These are phyloP conservation scores for Jaculus jaculus DNA, from an alignment of 2,113 vertebrate species.

Conservation along the genomic window DNA sequence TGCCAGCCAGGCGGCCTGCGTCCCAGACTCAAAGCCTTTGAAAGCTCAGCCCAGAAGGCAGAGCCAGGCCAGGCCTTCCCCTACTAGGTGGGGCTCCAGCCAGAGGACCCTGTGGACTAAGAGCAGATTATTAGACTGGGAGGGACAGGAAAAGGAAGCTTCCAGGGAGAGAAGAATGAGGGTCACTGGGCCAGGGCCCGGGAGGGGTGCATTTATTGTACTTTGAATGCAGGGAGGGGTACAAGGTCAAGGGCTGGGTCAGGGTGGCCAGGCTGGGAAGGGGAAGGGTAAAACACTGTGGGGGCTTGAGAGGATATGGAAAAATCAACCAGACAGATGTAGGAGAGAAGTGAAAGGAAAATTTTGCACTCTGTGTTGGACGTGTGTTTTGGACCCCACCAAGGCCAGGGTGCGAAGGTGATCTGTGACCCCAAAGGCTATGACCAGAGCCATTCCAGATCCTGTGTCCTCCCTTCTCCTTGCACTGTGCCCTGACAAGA, in stretches of 20 bases:
- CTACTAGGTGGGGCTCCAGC: constrained; percentile 36
- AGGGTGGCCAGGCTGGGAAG: constrained; percentile 30
- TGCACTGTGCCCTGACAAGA: neutral
- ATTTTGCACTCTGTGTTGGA: neutral
- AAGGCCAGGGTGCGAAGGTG: neutral
- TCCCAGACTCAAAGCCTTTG: neutral
- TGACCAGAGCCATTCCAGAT: neutral
- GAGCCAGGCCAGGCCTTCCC: neutral
- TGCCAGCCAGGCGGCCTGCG: accelerated
- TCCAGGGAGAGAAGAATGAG: constrained; percentile 78
- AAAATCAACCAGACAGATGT: neutral
- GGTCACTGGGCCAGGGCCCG: constrained; percentile 76
- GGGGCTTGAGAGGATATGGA: constrained; percentile 50
- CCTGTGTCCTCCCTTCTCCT: neutral
- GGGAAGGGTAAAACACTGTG: constrained; percentile 26
- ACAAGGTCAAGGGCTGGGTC: constrained; percentile 59
- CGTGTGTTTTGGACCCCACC: neutral
- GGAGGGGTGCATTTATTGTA: constrained; percentile 67
- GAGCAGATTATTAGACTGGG: constrained; percentile 75
- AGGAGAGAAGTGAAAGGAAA: neutral
- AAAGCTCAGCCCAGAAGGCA: neutral
- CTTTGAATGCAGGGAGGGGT: constrained; percentile 75
- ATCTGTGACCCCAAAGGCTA: neutral
- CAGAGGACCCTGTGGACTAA: constrained; percentile 43
- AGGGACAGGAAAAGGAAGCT: constrained; percentile 82